Evolutionary conservation across 2,888 invertebrate genomes (phyloP).

Genomic region (Parasteatoda lunata): DNA sequence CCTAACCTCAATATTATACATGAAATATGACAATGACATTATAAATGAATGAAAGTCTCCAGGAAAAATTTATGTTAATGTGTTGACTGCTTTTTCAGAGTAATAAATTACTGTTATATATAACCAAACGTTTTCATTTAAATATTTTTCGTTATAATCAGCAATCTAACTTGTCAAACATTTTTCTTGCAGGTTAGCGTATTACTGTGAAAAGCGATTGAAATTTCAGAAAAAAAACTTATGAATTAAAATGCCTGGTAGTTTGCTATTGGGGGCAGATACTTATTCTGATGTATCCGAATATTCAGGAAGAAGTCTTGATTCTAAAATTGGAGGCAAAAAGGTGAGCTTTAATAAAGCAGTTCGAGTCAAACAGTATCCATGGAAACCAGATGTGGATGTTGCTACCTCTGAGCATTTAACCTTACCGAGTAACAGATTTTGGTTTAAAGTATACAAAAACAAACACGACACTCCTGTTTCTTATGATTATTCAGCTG

Average conservation of each 20-base stretch:
- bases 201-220: too few relatives aligned
- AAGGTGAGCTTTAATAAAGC: conserved; percentile 69
- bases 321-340: conserved; percentile 51
- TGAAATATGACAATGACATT: too few relatives aligned
- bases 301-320: conserved; percentile 39
- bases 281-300: conserved; percentile 49
- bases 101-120: too few relatives aligned
- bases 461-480: conserved; percentile 19
- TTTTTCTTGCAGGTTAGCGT: too few relatives aligned
- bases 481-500: not conserved
- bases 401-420: conserved; percentile 15
- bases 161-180: too few relatives aligned
- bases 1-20: too few relatives aligned
- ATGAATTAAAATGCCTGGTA: conserved; percentile 46
- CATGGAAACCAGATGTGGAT: conserved; percentile 45
- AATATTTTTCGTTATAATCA: too few relatives aligned
- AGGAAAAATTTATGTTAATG: too few relatives aligned
- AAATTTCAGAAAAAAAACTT: too few relatives aligned
- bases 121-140: too few relatives aligned
- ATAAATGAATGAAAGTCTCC: too few relatives aligned
- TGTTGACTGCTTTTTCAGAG: too few relatives aligned
- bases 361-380: conserved; percentile 67
- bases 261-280: conserved; percentile 36
- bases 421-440: conserved; percentile 48
- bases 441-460: conserved; percentile 67